These are phyloP conservation scores for Cromileptes altivelis DNA, from an alignment of 2,113 vertebrate genomes.

Conservation along the genomic window DNA sequence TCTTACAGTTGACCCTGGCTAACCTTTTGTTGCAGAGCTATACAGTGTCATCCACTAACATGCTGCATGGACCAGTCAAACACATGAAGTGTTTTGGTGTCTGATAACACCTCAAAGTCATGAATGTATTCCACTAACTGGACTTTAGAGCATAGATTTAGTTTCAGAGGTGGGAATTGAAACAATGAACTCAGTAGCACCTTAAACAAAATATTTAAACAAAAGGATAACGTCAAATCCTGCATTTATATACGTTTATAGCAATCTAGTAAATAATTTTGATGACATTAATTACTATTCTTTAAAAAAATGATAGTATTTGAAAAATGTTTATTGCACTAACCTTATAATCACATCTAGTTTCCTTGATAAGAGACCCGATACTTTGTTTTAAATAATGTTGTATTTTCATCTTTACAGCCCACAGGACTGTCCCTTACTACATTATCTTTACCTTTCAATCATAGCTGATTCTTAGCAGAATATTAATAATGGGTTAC, in stretches of 20 bases:
- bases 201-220: too few relatives aligned
- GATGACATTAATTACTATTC: not conserved
- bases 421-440: not conserved
- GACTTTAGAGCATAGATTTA: not conserved
- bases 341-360: not conserved
- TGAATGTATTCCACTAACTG: not conserved
- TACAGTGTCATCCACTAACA: not conserved
- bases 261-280: not conserved
- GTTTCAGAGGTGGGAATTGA: not conserved
- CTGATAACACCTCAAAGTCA: not conserved
- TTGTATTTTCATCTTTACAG: not conserved
- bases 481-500: not conserved
- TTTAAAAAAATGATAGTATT: not conserved
- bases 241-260: not conserved
- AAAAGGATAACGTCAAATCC: too few relatives aligned
- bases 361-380: not conserved
- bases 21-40: not conserved
- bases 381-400: not conserved
- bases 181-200: not conserved
- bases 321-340: not conserved
- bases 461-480: not conserved
- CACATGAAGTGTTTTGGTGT: not conserved
- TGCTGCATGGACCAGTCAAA: not conserved
- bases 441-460: not conserved
- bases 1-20: too few relatives aligned